Conservation (phyloP, 2,797 vertebrate genomes). For the Xiphophorus birchmanni region DNA sequence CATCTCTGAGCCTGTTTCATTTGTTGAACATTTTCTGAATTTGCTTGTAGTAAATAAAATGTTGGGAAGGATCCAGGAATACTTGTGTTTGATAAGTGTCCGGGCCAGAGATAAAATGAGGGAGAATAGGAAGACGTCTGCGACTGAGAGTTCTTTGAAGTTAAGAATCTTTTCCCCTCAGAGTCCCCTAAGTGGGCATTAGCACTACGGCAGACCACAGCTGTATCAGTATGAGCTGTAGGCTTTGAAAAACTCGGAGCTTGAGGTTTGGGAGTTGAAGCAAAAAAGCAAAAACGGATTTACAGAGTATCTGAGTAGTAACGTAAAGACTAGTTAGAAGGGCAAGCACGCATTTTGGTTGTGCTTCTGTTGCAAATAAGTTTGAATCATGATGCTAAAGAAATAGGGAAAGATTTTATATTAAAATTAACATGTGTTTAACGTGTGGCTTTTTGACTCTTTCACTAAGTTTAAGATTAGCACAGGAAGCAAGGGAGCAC, state of each 20-base stretch:
- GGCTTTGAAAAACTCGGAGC: neutral
- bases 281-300: neutral
- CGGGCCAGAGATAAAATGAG: neutral
- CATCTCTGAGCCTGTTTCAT: neutral
- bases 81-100: neutral
- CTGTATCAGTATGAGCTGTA: neutral
- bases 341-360: neutral
- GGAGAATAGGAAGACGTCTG: neutral
- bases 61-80: neutral
- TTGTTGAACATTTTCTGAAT: neutral
- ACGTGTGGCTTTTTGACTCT: neutral
- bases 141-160: conserved; percentile 1
- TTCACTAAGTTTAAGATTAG: neutral
- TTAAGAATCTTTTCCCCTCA: neutral
- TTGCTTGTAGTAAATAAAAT: neutral
- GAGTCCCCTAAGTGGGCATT: conserved; percentile 2
- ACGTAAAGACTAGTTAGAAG: neutral
- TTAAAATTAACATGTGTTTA: neutral
- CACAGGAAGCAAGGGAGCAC: neutral
- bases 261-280: neutral
- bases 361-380: neutral
- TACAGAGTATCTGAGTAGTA: neutral
- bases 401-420: neutral
- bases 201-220: neutral
- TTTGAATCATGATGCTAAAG: neutral